These are phyloP conservation scores for Corythaixoides concolor DNA, from an alignment of 2,113 vertebrate species.

Conservation along the genomic window DNA sequence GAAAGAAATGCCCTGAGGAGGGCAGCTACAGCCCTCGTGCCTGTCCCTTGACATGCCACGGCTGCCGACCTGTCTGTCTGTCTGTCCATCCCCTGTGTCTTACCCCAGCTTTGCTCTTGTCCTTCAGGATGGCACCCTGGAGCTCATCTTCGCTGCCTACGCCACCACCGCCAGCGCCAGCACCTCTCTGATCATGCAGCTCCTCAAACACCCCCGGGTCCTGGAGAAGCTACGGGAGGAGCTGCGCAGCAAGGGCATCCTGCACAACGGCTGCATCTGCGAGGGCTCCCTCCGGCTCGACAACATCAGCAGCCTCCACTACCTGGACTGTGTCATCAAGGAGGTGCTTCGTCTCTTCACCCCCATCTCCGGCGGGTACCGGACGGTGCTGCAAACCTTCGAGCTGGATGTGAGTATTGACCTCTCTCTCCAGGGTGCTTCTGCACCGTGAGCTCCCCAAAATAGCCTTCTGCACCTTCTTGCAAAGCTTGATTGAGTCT, in stretches of 20 bases:
- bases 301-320: constrained; percentile 85
- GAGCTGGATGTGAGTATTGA: constrained; percentile 90
- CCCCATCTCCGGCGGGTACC: constrained; percentile 92
- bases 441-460: fast-evolving
- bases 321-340: constrained; percentile 98
- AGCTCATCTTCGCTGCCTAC: constrained; percentile 94
- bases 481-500: not conserved
- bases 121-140: constrained; percentile 91
- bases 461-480: not conserved
- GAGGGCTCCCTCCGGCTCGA: constrained; percentile 88
- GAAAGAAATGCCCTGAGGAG: fast-evolving
- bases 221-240: constrained; percentile 93
- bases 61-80: not conserved
- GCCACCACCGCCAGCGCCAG: constrained; percentile 95
- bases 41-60: fast-evolving
- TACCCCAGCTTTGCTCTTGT: not conserved
- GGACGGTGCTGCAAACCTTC: constrained; percentile 95
- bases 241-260: constrained; percentile 84
- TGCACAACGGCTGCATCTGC: constrained; percentile 89
- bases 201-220: constrained; percentile 88
- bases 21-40: not conserved
- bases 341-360: constrained; percentile 95
- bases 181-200: constrained; percentile 96
- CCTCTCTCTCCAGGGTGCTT: fast-evolving
- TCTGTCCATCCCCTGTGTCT: not conserved